Percentiles rank a stretch among this genome's conserved stretches.
phyloP scores from a whole-genome alignment of 2,113 vertebrate species.

The Dryoscopus gambensis region DNA sequence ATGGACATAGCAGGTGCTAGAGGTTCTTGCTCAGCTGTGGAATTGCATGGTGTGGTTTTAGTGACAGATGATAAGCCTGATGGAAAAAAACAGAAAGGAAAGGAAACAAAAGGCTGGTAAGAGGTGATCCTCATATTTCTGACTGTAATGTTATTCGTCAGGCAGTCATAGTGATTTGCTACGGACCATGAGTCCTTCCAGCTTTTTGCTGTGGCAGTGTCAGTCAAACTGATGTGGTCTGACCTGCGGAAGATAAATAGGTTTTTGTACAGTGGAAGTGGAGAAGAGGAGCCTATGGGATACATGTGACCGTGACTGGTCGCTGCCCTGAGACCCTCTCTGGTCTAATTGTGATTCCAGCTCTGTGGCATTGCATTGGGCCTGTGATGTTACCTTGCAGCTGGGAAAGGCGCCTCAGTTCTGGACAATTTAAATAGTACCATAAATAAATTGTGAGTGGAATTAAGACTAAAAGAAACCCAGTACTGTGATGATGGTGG shows the following conservation, averaged over 20 bases:
- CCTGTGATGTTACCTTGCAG: background rate
- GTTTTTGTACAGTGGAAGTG: background rate
- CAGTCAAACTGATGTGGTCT: background rate
- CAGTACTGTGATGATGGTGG: background rate
- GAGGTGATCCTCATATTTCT: background rate
- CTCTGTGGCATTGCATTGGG: background rate
- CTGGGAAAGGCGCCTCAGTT: background rate
- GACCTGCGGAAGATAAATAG: background rate
- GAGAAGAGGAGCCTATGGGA: background rate
- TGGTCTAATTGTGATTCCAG: background rate
- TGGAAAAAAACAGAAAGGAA: background rate
- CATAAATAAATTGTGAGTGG: background rate
- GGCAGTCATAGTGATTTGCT: background rate
- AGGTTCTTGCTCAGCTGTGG: background rate
- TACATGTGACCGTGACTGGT: accelerated
- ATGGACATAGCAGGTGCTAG: accelerated
- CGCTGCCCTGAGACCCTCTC: accelerated
- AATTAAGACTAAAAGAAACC: background rate
- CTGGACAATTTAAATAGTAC: background rate
- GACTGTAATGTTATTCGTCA: background rate
- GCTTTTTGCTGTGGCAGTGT: background rate
- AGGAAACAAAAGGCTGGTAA: background rate
- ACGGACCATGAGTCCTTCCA: background rate
- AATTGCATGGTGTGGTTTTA: background rate
- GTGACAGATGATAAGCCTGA: background rate